These are phyloP conservation scores for Neostethus bicornis DNA, from an alignment of 2,797 vertebrate genomes.

Conservation along the genomic window DNA sequence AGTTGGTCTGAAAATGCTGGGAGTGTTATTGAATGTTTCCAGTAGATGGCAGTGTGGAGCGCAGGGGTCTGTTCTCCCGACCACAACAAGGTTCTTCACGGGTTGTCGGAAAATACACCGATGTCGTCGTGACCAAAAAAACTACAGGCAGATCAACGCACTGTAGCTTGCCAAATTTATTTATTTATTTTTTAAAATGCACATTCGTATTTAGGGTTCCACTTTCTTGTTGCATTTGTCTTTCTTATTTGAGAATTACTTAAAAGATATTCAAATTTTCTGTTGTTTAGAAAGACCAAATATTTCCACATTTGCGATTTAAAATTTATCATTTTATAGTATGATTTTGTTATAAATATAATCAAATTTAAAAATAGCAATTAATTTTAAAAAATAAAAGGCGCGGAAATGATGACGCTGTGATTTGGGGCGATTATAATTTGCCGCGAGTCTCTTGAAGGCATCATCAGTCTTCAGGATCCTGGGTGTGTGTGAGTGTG, in stretches of 20 bases:
- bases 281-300: no score
- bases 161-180: neutral
- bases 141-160: neutral
- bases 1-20: no score
- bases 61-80: conserved; percentile 12
- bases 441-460: conserved; percentile 55
- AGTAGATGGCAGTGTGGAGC: neutral
- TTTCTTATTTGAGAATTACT: no score
- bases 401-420: conserved; percentile 6
- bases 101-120: conserved; percentile 12
- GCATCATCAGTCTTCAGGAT: conserved; percentile 56
- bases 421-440: conserved; percentile 5
- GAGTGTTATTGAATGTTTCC: no score
- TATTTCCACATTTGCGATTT: no score
- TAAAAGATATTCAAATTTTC: no score
- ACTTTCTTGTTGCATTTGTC: neutral
- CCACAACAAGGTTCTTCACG: conserved; percentile 17
- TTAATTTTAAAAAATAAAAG: no score
- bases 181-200: no score
- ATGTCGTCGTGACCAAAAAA: neutral
- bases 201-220: no score
- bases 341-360: no score
- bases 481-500: conserved; percentile 77
- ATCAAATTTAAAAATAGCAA: neutral
- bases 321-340: no score